phyloP scores from a whole-genome alignment of 2,888 invertebrate species.

The Steinernema scapterisci region DNA sequence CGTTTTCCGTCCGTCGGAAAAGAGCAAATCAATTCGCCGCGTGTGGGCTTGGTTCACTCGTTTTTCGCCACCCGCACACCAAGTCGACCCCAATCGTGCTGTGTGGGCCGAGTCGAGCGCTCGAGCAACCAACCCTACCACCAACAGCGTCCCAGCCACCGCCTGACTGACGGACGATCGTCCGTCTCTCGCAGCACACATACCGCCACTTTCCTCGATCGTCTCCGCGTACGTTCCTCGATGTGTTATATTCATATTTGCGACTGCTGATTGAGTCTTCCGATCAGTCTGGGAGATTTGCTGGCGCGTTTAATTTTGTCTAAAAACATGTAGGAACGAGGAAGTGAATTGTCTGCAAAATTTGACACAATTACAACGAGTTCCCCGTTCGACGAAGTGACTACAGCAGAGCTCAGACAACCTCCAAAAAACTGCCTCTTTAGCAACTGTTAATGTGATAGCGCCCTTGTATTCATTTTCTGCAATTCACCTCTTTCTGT shows the following conservation, averaged over 20 bases:
- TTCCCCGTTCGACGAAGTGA: neutral
- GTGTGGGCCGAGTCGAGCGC: constrained; percentile 23
- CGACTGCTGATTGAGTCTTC: neutral
- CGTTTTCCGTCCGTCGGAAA: constrained; percentile 28
- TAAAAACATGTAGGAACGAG: neutral
- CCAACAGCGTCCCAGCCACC: neutral
- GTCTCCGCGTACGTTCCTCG: constrained; percentile 27
- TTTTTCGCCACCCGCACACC: constrained; percentile 23
- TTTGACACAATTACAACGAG: constrained; percentile 16
- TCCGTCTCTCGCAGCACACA: neutral
- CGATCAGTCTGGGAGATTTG: constrained; percentile 3
- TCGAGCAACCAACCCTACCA: neutral
- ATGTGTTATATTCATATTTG: constrained; percentile 10
- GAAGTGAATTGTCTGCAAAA: constrained; percentile 14
- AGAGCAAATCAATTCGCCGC: constrained; percentile 32
- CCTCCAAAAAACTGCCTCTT: neutral
- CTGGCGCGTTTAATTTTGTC: neutral
- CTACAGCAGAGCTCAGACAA: neutral
- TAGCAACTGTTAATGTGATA: neutral
- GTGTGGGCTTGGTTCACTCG: constrained; percentile 24
- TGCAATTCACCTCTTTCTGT: neutral
- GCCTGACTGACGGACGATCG: neutral
- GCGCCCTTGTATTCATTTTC: neutral
- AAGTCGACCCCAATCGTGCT: constrained; percentile 28
- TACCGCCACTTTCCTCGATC: constrained; percentile 24